Base-by-base conservation (phyloP, 2,113 vertebrate genomes). In the Capreolus pygargus region DNA sequence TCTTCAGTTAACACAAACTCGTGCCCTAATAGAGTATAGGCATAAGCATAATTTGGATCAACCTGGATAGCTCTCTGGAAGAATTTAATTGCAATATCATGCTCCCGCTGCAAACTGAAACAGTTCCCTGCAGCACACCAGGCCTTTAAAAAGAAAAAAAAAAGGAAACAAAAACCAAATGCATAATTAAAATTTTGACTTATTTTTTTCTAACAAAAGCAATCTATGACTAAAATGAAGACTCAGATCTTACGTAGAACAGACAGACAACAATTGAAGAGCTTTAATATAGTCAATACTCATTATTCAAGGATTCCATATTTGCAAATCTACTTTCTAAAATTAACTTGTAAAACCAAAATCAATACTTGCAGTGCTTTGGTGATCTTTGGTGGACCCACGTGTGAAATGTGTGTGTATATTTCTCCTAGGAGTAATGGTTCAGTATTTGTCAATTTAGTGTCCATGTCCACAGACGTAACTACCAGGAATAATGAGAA, bases 111-210 rank as follows among this genome's bases (percentile, higher is more conserved):
- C 95, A 99, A 99, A 98, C 99, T 99, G 99, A 99, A 99, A 97
- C 99, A 99, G 99, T 99, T 99, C 25, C 99, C 99, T 58, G 99
- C 99, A 64, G 99, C 99, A 98, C 99, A 99, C 99, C 99, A 99
- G 45, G 99, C 99, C 99, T 99, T 94, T 13, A 50, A 50, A 50
- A 16, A 95, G 92, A 91, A 93, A 93, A 97, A 28, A 7, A 36
- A 57, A 98, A 76, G 47, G 36, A 94, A 93, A 95, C 30, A 97
- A 93, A 95, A 95, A 81, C 28, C 25, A 95, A 89, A 87, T n/a
- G 47, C 27, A 94, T 16, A 95, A 89, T 96, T 97, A 97, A 90
- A 94, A 79, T 50, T 94, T 78, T 89, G 58, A 50, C 61, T 92
- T 85, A 57, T 57, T 58, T 83, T 90, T 92, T 79, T 47, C 25